Percentiles rank a stretch among this genome's conserved stretches.
These are phyloP conservation scores for Ammodramus savannarum DNA, from an alignment of 2,113 vertebrate species.

Conservation along the genomic window DNA sequence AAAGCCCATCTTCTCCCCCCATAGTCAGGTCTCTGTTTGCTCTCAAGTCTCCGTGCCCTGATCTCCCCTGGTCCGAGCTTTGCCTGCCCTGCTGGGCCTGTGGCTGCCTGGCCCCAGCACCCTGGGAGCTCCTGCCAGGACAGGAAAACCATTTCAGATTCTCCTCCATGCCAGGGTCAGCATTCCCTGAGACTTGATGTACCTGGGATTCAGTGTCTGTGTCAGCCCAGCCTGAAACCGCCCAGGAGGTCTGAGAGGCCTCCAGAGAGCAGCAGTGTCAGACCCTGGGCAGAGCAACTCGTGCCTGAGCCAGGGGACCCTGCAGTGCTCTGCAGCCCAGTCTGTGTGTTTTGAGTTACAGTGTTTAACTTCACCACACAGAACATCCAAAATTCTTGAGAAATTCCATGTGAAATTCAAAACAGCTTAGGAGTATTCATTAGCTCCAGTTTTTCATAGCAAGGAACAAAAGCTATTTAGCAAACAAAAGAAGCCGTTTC, in stretches of 20 bases:
- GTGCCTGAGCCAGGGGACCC: background rate
- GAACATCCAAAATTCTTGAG: slow-evolving; percentile 13
- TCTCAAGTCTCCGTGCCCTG: background rate
- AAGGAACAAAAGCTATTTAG: background rate
- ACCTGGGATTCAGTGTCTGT: background rate
- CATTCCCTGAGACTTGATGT: background rate
- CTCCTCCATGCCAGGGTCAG: background rate
- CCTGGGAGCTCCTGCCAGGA: background rate
- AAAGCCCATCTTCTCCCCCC: background rate
- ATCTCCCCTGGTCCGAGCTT: too few relatives aligned
- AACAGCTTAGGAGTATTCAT: slow-evolving; percentile 10
- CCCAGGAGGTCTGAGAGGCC: background rate
- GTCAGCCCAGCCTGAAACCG: background rate
- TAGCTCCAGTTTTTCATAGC: background rate
- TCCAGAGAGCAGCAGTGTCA: background rate
- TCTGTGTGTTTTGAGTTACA: background rate
- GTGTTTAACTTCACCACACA: background rate
- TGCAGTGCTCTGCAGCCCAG: background rate
- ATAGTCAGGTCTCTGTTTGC: background rate
- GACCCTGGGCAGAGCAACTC: background rate
- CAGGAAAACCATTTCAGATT: background rate
- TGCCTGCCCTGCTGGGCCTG: background rate
- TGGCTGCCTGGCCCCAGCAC: background rate
- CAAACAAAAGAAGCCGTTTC: slow-evolving; percentile 9
- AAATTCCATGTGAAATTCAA: slow-evolving; percentile 20